phyloP scores from a whole-genome alignment of 2,797 vertebrate genomes.

The Neomorphus geoffroyi region DNA sequence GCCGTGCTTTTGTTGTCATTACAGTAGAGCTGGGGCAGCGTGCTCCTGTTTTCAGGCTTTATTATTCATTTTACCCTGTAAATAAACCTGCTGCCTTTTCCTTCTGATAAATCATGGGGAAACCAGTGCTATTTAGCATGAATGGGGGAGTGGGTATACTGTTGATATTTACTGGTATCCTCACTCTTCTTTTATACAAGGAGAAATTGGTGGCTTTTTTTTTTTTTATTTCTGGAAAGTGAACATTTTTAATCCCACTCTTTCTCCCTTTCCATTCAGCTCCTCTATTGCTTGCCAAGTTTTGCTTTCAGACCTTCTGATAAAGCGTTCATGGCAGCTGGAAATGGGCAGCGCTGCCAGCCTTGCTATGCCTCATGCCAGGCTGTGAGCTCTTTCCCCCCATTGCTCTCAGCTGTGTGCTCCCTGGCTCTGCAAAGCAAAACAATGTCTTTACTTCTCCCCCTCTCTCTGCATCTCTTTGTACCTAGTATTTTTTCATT shows the following conservation, averaged over 20 bases:
- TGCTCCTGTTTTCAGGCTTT: background rate
- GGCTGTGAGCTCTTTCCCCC: background rate
- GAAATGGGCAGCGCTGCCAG: background rate
- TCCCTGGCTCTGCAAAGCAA: background rate
- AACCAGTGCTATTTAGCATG: background rate
- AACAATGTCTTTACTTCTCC: background rate
- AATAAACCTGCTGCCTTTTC: constrained; percentile 48
- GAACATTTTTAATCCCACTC: constrained; percentile 1
- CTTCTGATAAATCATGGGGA: constrained; percentile 31
- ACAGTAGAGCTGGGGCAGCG: background rate
- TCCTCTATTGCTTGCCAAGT: background rate
- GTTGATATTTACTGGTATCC: background rate
- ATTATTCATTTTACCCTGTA: constrained; percentile 55
- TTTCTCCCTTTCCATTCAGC: background rate
- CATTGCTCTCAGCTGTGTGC: background rate
- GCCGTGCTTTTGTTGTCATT: background rate
- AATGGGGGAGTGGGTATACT: background rate
- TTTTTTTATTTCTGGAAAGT: constrained; percentile 37
- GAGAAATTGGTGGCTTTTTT: constrained; percentile 8
- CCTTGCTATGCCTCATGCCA: background rate
- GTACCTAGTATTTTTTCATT: background rate
- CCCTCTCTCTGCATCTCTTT: background rate
- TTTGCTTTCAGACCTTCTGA: background rate
- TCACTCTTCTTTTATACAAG: background rate
- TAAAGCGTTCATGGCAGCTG: background rate